Evolutionary conservation across 2,797 vertebrate genomes (phyloP), one percentile per base, ranked within the genome.

Genomic region (Peromyscus attwateri): DNA sequence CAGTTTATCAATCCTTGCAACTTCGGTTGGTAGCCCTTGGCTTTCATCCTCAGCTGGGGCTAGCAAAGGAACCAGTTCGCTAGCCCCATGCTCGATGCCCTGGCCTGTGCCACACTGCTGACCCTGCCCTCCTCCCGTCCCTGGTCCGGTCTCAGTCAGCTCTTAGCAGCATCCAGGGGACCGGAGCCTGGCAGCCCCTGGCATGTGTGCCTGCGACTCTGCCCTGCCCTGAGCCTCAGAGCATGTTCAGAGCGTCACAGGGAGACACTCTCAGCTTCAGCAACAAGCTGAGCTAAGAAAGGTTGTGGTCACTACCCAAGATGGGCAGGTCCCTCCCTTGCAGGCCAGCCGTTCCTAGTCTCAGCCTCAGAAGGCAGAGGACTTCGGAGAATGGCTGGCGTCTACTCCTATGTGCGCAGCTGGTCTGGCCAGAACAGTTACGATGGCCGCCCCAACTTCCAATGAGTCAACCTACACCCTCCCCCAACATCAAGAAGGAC

Each of bases 91-190:
- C 40, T 27, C 46, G 1, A 4, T 3, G 49, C 16, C 70, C 70
- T 55, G 25, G 16, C 68, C 43, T 0, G 2, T 10, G 31, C 27
- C 9, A 14, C 27, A 55, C 29, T 2, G 0, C 13, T 1, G 29
- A 23, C 88, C 60, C 76, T n/a, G 9, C 34, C 16, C n/a, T 46
- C 16, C 16, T 87, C 49, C 57, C 7, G 16, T 27, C 37, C 52
- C 3, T 10, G 29, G 37, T 23, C 71, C 31, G 37, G 55, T 43
- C 40, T 57, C 34, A 9, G 52, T 0, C 23, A n/a, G 19, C 31
- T 25, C 40, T 17, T 3, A 25, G 75, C 8, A 0, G 29, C 49
- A 92, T 52, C 25, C 14, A 0, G 8, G 71, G 70, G 16, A 31
- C 71, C 46, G 93, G 10, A 34, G 66, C 29, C 75, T 31, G 2